Base-by-base conservation (phyloP, 2,113 vertebrate genomes). In the Microcebus tavaratra region DNA sequence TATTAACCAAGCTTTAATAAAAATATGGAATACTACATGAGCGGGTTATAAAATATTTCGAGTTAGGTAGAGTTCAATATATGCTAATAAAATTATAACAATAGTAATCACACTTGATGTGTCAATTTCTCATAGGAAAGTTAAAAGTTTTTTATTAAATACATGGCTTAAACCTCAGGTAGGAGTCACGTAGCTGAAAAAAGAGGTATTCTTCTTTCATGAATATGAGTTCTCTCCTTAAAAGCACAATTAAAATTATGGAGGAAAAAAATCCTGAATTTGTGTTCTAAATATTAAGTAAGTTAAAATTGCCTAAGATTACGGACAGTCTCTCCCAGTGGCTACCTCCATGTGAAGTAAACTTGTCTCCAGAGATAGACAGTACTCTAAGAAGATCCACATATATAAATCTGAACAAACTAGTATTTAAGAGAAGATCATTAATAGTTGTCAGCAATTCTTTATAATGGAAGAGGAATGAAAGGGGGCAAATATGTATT, bases 1-100 rank as follows among this genome's bases (percentile, higher is more conserved):
- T 97, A 31, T 97, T 88, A 98, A 93, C 78, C 59, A 88, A 45
- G 29, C 45, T 95, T 79, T 95, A 89, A 75, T 81, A 63, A 89
- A 80, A 90, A 84, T 68, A 42, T 75, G 21, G 78, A 65, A 34
- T 85, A 25, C 31, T 25, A 42, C 15, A 11, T 84, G 65, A 96
- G 18, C 81, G 48, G 21, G 5, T 96, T 95, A 67, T 23, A 36
- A 70, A 96, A n/a, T 68, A 78, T 84, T 88, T 81, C n/a, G 86
- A 57, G 3, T 45, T 50, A 85, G n/a, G 17, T 67, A 20, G 36
- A 88, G 42, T 61, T 88, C 68, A 29, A 0, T 67, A 27, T 85
- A 55, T 70, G 36, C 81, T 87, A 75, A 42, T 36, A 12, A 31
- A n/a, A 27, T 90, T 67, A 34, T 45, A 84, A 88, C 45, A 68